Evolutionary conservation across 2,888 invertebrate genomes (phyloP).

Genomic region (Campoplex nolae): DNA sequence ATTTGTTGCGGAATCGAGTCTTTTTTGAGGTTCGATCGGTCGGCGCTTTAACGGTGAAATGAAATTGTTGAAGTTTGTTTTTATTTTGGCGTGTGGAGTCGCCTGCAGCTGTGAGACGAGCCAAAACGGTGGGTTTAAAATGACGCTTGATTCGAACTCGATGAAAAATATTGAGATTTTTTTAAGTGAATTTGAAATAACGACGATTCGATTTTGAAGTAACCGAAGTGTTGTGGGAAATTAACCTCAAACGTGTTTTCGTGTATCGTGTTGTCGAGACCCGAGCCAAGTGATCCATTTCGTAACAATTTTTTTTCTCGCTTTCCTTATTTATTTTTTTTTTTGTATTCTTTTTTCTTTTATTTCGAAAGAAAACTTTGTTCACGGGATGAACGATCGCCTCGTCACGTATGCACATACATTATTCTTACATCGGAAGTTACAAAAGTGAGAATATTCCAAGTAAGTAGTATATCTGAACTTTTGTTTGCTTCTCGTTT

Average conservation of each 20-base stretch:
- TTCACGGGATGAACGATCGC: not conserved
- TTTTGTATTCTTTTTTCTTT: not conserved
- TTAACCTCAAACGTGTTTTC: not conserved
- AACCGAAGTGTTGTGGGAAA: not conserved
- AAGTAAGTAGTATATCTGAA: not conserved
- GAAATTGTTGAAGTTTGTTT: constrained; percentile 61
- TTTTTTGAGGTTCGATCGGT: constrained; percentile 16
- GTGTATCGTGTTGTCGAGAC: not conserved
- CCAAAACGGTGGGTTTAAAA: constrained; percentile 55
- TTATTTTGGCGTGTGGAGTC: constrained; percentile 63
- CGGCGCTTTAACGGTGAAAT: constrained; percentile 57
- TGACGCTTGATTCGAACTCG: not conserved
- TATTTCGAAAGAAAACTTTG: not conserved
- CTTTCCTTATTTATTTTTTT: not conserved
- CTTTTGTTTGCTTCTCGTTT: constrained; percentile 55
- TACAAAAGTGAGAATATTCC: not conserved
- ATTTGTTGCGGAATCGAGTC: constrained; percentile 6
- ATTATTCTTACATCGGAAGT: not conserved
- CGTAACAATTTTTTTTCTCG: not conserved
- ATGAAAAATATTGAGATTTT: not conserved
- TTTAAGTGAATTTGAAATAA: not conserved
- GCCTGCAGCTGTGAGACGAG: constrained; percentile 57
- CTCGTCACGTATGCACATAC: constrained; percentile 7
- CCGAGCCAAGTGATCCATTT: not conserved
- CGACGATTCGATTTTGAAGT: not conserved